A percentile compares a stretch with the other conserved stretches of the same genome.
Conservation (phyloP, 2,113 vertebrate genomes). For the Myrmecophaga tridactyla region DNA sequence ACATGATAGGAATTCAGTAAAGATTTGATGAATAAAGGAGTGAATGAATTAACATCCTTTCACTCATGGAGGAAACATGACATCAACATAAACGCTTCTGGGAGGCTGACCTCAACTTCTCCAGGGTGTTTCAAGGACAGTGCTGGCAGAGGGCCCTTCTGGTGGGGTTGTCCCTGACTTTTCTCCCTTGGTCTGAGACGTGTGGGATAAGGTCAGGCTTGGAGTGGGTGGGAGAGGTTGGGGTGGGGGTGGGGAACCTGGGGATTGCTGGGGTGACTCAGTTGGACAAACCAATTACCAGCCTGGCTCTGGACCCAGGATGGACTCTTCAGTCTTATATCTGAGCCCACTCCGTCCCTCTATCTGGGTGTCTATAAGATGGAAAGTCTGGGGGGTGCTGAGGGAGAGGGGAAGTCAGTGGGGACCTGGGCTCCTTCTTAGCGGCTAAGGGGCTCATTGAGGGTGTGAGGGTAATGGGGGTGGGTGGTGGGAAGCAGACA, state of each 20-base stretch:
- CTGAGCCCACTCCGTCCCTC: not conserved
- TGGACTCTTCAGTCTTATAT: no score
- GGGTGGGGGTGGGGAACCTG: not conserved
- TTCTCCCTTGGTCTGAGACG: not conserved
- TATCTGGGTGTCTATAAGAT: rapidly evolving
- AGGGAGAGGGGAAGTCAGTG: not conserved
- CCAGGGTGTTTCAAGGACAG: not conserved
- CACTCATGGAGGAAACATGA: not conserved
- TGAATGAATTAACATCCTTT: not conserved
- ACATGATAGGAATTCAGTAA: not conserved
- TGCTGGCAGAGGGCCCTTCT: not conserved
- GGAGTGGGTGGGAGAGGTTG: not conserved
- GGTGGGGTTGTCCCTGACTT: not conserved
- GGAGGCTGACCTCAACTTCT: not conserved
- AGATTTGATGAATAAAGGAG: not conserved
- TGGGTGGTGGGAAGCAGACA: not conserved
- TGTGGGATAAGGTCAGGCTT: no score
- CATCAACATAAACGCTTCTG: rapidly evolving
- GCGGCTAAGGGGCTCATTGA: not conserved
- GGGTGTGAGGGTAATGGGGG: not conserved
- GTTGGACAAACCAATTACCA: not conserved
- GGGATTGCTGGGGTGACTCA: not conserved
- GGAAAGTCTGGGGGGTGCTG: not conserved
- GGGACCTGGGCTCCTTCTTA: not conserved
- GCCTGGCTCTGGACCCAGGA: not conserved